These are phyloP conservation scores for Fopius arisanus DNA, from an alignment of 1,140 invertebrate genomes.

Conservation along the genomic window DNA sequence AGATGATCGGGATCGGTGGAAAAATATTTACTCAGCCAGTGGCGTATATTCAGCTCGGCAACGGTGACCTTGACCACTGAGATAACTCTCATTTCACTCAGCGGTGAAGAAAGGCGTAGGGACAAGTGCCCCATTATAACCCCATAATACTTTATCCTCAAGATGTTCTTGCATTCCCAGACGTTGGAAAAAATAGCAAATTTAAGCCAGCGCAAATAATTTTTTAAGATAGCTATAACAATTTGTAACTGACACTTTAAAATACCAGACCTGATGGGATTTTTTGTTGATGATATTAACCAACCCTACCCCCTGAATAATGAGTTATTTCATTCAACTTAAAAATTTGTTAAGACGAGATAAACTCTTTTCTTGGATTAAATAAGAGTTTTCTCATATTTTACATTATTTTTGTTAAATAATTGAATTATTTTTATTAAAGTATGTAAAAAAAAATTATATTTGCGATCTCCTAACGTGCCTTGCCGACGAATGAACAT, in stretches of 20 bases:
- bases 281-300: too few species aligned
- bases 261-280: too few species aligned
- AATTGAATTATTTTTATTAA: too few species aligned
- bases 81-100: conserved; percentile 21
- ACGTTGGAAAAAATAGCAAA: not conserved
- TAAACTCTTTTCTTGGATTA: too few species aligned
- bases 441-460: not conserved
- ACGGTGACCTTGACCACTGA: conserved; percentile 29
- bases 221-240: too few species aligned
- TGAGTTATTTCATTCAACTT: too few species aligned
- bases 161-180: not conserved
- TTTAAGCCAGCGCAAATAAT: not conserved
- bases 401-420: too few species aligned
- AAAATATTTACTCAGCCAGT: conserved; percentile 31
- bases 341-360: too few species aligned
- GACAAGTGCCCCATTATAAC: not conserved
- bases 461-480: not conserved
- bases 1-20: conserved; percentile 3
- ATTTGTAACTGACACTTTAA: too few species aligned
- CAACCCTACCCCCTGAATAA: too few species aligned
- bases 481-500: too few species aligned
- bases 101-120: not conserved
- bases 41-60: not conserved
- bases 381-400: too few species aligned
- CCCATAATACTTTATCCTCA: not conserved